Conservation (phyloP, 2,797 vertebrate species). For the Todus mexicanus region DNA sequence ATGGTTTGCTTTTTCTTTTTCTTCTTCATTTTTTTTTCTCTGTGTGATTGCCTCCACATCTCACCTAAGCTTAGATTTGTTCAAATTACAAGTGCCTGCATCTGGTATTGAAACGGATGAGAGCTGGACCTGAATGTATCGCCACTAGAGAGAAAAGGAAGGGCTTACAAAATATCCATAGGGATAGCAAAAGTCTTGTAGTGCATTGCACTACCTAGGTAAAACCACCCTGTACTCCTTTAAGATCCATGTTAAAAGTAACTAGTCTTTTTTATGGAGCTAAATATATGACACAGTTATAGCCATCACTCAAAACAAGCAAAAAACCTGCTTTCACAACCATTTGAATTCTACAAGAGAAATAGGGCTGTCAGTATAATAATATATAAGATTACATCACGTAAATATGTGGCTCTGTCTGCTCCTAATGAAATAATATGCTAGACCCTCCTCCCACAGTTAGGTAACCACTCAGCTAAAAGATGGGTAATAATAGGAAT, state of each 20-base stretch:
- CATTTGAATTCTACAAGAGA: neutral
- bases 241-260: neutral
- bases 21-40: neutral
- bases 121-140: neutral
- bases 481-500: neutral
- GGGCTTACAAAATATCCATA: neutral
- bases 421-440: neutral
- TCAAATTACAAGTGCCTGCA: neutral
- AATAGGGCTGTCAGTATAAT: neutral
- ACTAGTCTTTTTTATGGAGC: neutral
- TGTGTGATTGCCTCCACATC: neutral
- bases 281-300: neutral
- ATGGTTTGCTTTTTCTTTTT: neutral
- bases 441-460: neutral
- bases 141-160: neutral
- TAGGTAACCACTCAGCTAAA: neutral
- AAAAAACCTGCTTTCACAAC: neutral
- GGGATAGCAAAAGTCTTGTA: neutral
- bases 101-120: neutral
- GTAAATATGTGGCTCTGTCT: neutral
- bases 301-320: neutral
- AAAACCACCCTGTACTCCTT: neutral
- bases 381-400: neutral
- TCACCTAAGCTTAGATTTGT: neutral
- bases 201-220: neutral